Percentiles rank a stretch among this genome's conserved stretches.
Evolutionary conservation across 2,888 invertebrate genomes (phyloP).

Genomic region (Sinopyrophorus schimmeli): DNA sequence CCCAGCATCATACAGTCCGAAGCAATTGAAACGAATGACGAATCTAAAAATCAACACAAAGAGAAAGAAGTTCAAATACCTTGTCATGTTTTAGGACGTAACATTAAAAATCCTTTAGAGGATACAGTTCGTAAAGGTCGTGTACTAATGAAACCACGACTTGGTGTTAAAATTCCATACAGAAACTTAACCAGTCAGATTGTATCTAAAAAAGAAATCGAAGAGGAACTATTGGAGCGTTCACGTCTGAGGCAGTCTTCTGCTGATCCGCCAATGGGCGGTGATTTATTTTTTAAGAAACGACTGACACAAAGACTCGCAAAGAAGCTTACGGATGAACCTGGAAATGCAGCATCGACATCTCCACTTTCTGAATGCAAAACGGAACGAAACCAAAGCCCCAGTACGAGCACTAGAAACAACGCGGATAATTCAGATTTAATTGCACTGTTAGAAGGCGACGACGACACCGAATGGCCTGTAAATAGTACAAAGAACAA

Average conservation of each 20-base stretch:
- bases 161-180: slow-evolving; percentile 55
- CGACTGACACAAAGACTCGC: slow-evolving; percentile 60
- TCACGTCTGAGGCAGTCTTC: slow-evolving; percentile 55
- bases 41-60: no score
- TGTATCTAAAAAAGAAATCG: slow-evolving; percentile 60
- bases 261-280: slow-evolving; percentile 50
- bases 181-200: slow-evolving; percentile 60
- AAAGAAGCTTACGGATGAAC: slow-evolving; percentile 45
- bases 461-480: slow-evolving; percentile 50
- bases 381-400: slow-evolving; percentile 1
- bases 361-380: no score
- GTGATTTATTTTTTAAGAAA: slow-evolving; percentile 59
- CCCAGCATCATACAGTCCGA: no score
- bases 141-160: slow-evolving; percentile 52
- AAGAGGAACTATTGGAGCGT: slow-evolving; percentile 59
- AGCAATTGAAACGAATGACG: no score
- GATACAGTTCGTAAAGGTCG: slow-evolving; percentile 49
- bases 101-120: slow-evolving; percentile 52
- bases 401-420: slow-evolving; percentile 6
- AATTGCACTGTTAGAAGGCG: slow-evolving; percentile 62
- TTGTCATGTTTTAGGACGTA: slow-evolving; percentile 54
- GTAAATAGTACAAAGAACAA: not conserved
- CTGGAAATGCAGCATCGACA: no score
- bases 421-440: slow-evolving; percentile 56
- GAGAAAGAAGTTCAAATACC: slow-evolving; percentile 39